A percentile compares a stretch with the other conserved stretches of the same genome.
Evolutionary conservation across 2,797 vertebrate genomes (phyloP).

Genomic region (Pyrocephalus nanus): DNA sequence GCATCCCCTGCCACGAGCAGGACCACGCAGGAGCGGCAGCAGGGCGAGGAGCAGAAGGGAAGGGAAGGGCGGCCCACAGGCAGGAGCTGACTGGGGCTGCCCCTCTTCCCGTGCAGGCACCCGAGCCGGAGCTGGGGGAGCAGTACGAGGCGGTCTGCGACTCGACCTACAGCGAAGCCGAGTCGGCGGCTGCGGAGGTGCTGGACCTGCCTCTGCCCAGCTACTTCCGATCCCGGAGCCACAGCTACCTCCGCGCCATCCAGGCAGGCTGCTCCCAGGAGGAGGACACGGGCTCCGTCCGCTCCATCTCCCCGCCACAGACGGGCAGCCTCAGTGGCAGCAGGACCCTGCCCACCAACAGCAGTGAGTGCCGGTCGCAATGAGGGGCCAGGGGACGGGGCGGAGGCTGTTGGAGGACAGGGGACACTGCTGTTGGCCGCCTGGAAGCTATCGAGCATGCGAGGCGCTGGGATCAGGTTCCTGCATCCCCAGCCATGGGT

Average conservation of each 20-base stretch:
- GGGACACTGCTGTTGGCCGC: neutral
- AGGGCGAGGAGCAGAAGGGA: neutral
- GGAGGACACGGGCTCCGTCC: conserved; percentile 90
- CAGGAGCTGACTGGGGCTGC: neutral
- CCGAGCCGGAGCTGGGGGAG: conserved; percentile 88
- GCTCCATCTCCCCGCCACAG: conserved; percentile 92
- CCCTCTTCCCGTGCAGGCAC: conserved; percentile 78
- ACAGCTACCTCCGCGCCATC: conserved; percentile 98
- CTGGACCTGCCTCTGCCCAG: conserved; percentile 92
- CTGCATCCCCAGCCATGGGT: neutral
- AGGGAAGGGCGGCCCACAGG: neutral
- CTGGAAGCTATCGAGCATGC: accelerated
- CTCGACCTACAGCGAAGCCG: conserved; percentile 88
- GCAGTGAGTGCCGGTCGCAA: conserved; percentile 84
- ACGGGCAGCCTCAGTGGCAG: conserved; percentile 85
- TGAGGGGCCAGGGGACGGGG: neutral
- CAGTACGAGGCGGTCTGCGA: conserved; percentile 91
- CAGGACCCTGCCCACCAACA: conserved; percentile 90
- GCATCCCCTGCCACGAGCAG: accelerated
- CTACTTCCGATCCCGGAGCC: conserved; percentile 97
- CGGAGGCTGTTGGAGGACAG: accelerated
- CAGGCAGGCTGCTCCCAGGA: conserved; percentile 98
- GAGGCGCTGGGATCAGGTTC: neutral
- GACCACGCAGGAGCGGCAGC: neutral
- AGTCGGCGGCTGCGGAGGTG: conserved; percentile 86